Evolutionary conservation across 2,888 invertebrate species (phyloP).

Genomic region (Apotomis capreana): DNA sequence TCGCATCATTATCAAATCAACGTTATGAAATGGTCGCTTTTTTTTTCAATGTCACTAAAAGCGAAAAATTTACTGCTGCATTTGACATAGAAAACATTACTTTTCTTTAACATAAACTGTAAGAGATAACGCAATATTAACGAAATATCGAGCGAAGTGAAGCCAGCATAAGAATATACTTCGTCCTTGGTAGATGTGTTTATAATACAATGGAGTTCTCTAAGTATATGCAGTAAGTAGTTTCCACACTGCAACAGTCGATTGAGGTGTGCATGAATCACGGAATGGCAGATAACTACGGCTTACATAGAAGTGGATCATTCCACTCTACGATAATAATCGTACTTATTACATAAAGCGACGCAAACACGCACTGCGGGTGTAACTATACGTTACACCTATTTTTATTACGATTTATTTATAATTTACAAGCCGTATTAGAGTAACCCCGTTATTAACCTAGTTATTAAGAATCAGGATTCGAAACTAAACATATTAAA

Average conservation of each 20-base stretch:
- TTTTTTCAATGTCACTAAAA: too few species aligned
- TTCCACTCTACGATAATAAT: conserved; percentile 26
- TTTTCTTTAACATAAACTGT: background rate
- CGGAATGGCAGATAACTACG: conserved; percentile 27
- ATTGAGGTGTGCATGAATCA: conserved; percentile 35
- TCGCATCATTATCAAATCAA: too few species aligned
- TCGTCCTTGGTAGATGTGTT: conserved; percentile 37
- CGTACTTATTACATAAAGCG: conserved; percentile 19
- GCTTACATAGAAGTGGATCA: conserved; percentile 32
- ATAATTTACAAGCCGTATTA: background rate
- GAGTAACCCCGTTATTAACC: background rate
- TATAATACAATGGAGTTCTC: conserved; percentile 35
- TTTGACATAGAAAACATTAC: too few species aligned
- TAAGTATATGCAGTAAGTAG: conserved; percentile 24
- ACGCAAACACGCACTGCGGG: conserved; percentile 12
- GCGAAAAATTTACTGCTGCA: too few species aligned
- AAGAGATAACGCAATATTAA: background rate
- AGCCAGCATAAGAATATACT: conserved; percentile 4
- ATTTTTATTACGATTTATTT: background rate
- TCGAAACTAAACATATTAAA: background rate
- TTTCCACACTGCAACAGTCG: conserved; percentile 28
- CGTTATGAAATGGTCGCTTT: too few species aligned
- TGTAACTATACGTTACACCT: background rate
- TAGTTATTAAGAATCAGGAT: background rate
- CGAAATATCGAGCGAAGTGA: background rate